Base-by-base conservation (phyloP, 2,113 vertebrate species). In the Ovis canadensis region DNA sequence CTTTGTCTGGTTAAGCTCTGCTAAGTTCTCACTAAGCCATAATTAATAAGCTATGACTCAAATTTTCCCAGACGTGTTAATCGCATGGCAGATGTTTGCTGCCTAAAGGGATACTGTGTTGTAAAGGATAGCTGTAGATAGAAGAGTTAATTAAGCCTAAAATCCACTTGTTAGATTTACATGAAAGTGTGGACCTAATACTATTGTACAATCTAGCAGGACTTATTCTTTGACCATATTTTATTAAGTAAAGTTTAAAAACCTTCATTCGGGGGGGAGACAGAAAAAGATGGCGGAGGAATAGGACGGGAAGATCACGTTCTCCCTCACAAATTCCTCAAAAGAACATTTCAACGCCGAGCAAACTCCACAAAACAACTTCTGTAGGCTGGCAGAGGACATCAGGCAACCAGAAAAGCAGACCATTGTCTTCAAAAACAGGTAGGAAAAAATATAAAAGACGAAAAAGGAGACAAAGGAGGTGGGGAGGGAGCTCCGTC, bases 1-100 rank as follows among this genome's bases (percentile, higher is more conserved):
- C 91, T 94, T 96, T 97, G 88, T 89, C 82, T 36, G 92, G 43
- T 48, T 92, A 90, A 95, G 23, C 91, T 98, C 96, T 98, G 23
- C 29, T 89, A 77, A 97, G 23, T 57, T 59, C 36, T 62, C 52
- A 0, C 0, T 31, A 77, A 92, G 91, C 88, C 88, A 96, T 7
- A 59, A 60, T 80, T 93, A 96, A 97, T 87, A 98, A 97, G 97
- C 81, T 16, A 71, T 91, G 71, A 85, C 90, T 95, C 97, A 84
- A 71, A 64, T 96, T 93, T 98, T 97, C 85, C 29, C 84, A 98
- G 87, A 86, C 77, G 71, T 84, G 90, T 96, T 96, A 96, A 98
- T 98, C 2, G 4, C 84, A 54, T 92, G 85, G 88, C 85, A 98
- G 97, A 97, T 64, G 23, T 60, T 95, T 97, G 78, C 85, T 96